phyloP scores from a whole-genome alignment of 2,113 vertebrate species.

The Apodemus speciosus region DNA sequence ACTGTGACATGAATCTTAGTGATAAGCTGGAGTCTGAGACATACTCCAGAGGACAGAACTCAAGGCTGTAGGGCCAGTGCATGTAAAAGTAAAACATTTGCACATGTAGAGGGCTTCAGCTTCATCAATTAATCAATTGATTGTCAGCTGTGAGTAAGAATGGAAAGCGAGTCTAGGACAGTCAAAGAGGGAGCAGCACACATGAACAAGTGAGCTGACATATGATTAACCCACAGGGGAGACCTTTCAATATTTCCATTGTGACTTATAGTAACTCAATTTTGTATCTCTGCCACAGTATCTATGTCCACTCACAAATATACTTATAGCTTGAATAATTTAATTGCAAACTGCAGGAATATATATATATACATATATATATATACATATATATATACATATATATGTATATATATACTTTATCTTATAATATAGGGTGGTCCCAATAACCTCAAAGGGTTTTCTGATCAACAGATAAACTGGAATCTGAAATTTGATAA shows the following conservation, averaged over 20 bases:
- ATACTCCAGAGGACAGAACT: background rate
- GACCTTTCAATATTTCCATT: background rate
- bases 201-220: background rate
- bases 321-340: background rate
- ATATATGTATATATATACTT: background rate
- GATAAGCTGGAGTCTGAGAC: background rate
- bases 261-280: background rate
- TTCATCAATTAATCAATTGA: background rate
- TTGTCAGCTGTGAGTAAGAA: background rate
- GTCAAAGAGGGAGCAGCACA: background rate
- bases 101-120: background rate
- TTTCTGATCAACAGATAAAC: background rate
- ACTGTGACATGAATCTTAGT: background rate
- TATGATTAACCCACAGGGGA: background rate
- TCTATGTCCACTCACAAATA: background rate
- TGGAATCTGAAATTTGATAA: constrained; percentile 7
- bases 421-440: background rate
- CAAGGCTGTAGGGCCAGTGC: background rate
- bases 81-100: background rate
- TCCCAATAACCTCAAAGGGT: background rate
- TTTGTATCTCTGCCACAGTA: background rate
- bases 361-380: background rate
- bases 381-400: background rate
- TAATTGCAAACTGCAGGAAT: background rate
- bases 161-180: background rate